Percentiles rank a stretch among this genome's conserved stretches.
Conservation (phyloP, 2,888 invertebrate species). For the Athetis lepigone region DNA sequence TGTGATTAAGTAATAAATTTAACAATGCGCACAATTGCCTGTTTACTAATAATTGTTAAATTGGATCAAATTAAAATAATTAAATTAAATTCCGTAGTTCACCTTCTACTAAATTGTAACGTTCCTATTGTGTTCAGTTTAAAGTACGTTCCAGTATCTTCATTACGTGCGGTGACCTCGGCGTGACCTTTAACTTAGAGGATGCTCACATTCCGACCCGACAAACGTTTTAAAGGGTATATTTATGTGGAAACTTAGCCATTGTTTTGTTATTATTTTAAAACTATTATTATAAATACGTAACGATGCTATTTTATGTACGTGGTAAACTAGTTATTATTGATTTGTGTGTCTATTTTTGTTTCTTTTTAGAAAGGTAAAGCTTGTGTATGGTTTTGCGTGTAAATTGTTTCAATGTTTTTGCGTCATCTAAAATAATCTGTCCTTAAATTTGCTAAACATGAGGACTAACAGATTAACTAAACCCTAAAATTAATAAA, state of each 20-base stretch:
- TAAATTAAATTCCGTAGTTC: slow-evolving; percentile 66
- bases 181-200: slow-evolving; percentile 81
- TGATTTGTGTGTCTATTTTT: slow-evolving; percentile 7
- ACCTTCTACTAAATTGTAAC: slow-evolving; percentile 79
- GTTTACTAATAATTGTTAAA: slow-evolving; percentile 52
- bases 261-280: slow-evolving; percentile 71
- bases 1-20: slow-evolving; percentile 2
- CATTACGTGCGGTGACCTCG: slow-evolving; percentile 79
- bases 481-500: too few species aligned
- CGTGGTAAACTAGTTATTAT: slow-evolving; percentile 27
- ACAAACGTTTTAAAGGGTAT: slow-evolving; percentile 78
- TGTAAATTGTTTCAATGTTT: background rate
- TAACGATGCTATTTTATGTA: slow-evolving; percentile 21
- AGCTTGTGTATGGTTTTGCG: background rate
- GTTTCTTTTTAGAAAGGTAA: background rate
- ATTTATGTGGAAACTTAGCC: slow-evolving; percentile 73
- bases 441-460: too few species aligned
- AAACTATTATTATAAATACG: slow-evolving; percentile 55
- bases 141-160: slow-evolving; percentile 69
- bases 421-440: too few species aligned
- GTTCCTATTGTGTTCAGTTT: slow-evolving; percentile 72
- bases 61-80: slow-evolving; percentile 55
- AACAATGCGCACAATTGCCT: slow-evolving; percentile 15
- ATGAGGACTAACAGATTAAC: too few species aligned
- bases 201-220: slow-evolving; percentile 86